phyloP scores from a whole-genome alignment of 30 jellyfish, hydroid and myxozoan species.

The Hydractinia symbiolongicarpus region DNA sequence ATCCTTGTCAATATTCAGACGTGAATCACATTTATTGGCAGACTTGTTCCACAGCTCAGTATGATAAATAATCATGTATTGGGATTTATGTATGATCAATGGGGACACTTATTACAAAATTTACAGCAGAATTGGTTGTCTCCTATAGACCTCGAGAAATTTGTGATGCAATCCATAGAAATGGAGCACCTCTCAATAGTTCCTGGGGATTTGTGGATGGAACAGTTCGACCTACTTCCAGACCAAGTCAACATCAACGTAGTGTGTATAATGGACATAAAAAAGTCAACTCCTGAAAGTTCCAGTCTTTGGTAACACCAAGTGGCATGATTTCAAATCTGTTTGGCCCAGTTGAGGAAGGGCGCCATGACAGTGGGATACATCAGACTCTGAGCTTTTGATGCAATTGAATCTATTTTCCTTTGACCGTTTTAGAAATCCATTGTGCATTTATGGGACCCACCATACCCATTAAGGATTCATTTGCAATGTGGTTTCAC shows the following conservation, averaged over 20 bases:
- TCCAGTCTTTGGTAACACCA: conserved; percentile 1
- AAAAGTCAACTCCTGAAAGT: too few species aligned
- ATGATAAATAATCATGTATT: not conserved
- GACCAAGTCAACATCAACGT: conserved; percentile 2
- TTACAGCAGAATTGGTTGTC: not conserved
- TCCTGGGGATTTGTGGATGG: not conserved
- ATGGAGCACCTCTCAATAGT: not conserved
- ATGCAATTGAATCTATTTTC: not conserved
- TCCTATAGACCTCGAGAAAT: not conserved
- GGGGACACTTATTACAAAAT: conserved; percentile 1
- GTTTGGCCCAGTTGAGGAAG: conserved; percentile 6
- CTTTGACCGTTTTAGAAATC: not conserved
- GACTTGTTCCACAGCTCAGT: not conserved
- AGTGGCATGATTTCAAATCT: too few species aligned
- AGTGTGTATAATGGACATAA: not conserved
- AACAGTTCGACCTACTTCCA: not conserved
- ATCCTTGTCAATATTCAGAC: not conserved
- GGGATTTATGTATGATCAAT: not conserved
- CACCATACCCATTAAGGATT: conserved; percentile 1
- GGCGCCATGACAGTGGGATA: conserved; percentile 4
- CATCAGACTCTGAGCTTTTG: too few species aligned
- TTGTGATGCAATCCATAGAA: too few species aligned
- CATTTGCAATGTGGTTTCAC: not conserved
- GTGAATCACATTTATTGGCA: not conserved
- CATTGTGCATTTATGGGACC: conserved; percentile 5